These are phyloP conservation scores for Romanogobio albipinnatus DNA, from an alignment of 2,113 vertebrate genomes.

Conservation along the genomic window DNA sequence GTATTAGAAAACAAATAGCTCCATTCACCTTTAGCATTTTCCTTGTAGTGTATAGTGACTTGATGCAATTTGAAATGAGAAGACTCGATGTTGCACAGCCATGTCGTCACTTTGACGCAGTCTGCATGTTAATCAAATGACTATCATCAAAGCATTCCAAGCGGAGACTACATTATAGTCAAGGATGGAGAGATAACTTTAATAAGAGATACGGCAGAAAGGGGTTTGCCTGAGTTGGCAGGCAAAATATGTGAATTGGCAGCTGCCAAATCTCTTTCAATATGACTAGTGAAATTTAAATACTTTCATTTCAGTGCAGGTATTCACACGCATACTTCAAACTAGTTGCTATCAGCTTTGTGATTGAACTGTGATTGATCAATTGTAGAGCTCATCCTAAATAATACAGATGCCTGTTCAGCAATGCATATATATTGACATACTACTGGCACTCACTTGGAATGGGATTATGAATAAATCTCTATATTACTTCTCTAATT, in stretches of 20 bases:
- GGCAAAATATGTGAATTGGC: background rate
- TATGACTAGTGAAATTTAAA: background rate
- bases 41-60: background rate
- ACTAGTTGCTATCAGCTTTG: background rate
- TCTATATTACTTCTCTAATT: background rate
- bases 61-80: background rate
- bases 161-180: constrained; percentile 12
- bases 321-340: constrained; percentile 1
- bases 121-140: constrained; percentile 15
- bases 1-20: constrained; percentile 2
- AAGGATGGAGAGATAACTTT: constrained; percentile 22
- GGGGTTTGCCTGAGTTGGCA: background rate
- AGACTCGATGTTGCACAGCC: background rate
- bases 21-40: constrained; percentile 14
- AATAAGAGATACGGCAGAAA: background rate
- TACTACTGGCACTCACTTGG: background rate
- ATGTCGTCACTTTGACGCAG: constrained; percentile 3
- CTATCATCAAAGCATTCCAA: constrained; percentile 26
- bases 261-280: constrained; percentile 10
- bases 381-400: background rate
- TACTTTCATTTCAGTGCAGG: background rate
- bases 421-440: background rate
- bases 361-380: background rate
- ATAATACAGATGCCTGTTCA: background rate
- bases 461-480: background rate